Conservation (phyloP, 2,888 invertebrate species). For the Protonemura montana region DNA sequence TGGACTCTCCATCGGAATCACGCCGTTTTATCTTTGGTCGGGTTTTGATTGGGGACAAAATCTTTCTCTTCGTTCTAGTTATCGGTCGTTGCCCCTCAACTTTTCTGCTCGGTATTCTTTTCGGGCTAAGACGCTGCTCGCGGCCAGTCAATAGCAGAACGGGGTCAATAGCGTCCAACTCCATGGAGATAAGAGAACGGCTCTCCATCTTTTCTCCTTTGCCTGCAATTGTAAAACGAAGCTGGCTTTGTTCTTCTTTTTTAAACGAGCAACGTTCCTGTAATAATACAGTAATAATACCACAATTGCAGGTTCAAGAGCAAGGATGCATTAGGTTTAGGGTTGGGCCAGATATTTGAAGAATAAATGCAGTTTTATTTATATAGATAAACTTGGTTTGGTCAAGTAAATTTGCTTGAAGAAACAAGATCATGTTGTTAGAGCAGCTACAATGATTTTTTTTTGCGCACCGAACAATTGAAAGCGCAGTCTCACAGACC, state of each 20-base stretch:
- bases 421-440: too few species aligned
- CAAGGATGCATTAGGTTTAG: not conserved
- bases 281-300: constrained; percentile 14
- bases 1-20: constrained; percentile 3
- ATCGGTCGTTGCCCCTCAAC: not conserved
- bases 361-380: too few species aligned
- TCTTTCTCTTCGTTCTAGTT: not conserved
- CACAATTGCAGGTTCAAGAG: constrained; percentile 29
- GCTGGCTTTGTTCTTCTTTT: constrained; percentile 43
- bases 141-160: not conserved
- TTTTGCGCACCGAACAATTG: too few species aligned
- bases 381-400: too few species aligned
- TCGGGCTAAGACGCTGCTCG: not conserved
- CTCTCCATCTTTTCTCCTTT: constrained; percentile 14
- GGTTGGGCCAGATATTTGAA: not conserved
- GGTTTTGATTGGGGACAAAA: not conserved
- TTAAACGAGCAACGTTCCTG: not conserved
- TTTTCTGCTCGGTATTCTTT: not conserved
- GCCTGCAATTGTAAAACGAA: constrained; percentile 49
- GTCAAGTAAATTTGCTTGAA: too few species aligned
- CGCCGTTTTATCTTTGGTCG: not conserved
- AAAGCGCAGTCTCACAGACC: too few species aligned
- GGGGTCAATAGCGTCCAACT: not conserved
- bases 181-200: not conserved
- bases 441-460: too few species aligned